phyloP scores from a whole-genome alignment of 1,140 invertebrate species.

The Drosophila cardini region DNA sequence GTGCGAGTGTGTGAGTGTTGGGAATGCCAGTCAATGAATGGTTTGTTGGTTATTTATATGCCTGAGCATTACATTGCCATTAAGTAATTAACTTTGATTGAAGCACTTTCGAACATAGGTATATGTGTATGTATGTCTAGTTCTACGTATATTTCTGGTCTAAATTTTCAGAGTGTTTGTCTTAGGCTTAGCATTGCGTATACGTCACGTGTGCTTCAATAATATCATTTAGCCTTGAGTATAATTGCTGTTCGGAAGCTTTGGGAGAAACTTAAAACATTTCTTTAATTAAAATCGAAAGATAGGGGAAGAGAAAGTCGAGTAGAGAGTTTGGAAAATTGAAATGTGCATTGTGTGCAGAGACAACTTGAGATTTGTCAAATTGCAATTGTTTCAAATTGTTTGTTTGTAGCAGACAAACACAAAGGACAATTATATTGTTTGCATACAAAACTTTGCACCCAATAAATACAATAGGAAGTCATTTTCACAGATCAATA shows the following conservation, averaged over 20 bases:
- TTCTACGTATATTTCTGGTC: slow-evolving; percentile 20
- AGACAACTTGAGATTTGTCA: slow-evolving; percentile 1
- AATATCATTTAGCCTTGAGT: background rate
- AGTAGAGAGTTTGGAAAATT: background rate
- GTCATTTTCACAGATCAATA: slow-evolving; percentile 4
- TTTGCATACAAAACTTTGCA: background rate
- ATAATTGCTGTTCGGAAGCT: no score
- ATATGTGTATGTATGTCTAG: slow-evolving; percentile 24
- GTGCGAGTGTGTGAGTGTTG: slow-evolving; percentile 44
- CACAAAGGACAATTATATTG: slow-evolving; percentile 6
- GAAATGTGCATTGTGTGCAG: slow-evolving; percentile 28
- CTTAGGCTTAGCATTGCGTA: slow-evolving; percentile 45
- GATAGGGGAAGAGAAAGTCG: background rate
- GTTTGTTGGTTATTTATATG: slow-evolving; percentile 80
- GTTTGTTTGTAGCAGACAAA: slow-evolving; percentile 20
- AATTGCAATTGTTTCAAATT: slow-evolving; percentile 1
- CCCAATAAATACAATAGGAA: background rate
- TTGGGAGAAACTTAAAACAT: slow-evolving; percentile 7
- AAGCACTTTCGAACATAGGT: slow-evolving; percentile 33
- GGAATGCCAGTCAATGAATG: slow-evolving; percentile 77
- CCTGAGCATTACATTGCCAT: slow-evolving; percentile 77
- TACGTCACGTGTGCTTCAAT: slow-evolving; percentile 43
- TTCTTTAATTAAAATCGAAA: slow-evolving; percentile 19
- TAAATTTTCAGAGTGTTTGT: slow-evolving; percentile 14
- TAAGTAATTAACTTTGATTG: slow-evolving; percentile 78